phyloP scores from a whole-genome alignment of 1,140 invertebrate genomes.

The Bombus cullumanus region DNA sequence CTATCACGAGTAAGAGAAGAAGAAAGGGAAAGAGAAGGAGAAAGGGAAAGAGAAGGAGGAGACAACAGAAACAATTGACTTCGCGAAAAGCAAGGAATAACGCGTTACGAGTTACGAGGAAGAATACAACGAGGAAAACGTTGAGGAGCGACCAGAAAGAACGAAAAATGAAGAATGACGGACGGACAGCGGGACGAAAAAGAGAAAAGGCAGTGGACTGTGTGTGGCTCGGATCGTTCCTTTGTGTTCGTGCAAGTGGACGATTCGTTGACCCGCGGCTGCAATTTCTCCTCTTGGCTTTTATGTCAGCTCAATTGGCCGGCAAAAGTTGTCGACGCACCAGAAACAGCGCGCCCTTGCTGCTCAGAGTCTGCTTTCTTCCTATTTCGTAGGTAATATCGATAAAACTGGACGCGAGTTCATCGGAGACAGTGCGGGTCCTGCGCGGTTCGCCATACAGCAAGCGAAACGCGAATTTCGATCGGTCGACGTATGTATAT shows the following conservation, averaged over 20 bases:
- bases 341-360: not conserved
- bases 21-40: not conserved
- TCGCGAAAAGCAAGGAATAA: slow-evolving; percentile 2
- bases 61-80: slow-evolving; percentile 12
- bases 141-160: not conserved
- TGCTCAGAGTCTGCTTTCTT: not conserved
- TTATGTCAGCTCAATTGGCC: slow-evolving; percentile 45
- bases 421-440: not conserved
- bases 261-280: slow-evolving; percentile 43
- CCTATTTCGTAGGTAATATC: slow-evolving; percentile 31
- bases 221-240: not conserved
- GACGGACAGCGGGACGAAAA: too few relatives aligned
- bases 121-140: not conserved
- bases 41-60: not conserved
- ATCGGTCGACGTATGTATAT: not conserved
- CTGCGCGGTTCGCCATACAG: not conserved
- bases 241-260: slow-evolving; percentile 43
- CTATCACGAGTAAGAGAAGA: not conserved
- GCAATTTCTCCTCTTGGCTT: slow-evolving; percentile 43
- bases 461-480: not conserved
- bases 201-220: not conserved
- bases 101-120: not conserved
- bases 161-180: not conserved
- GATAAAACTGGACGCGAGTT: not conserved
- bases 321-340: slow-evolving; percentile 38